Base-by-base conservation (phyloP, 2,888 invertebrate species). In the Parascotia fuliginaria region DNA sequence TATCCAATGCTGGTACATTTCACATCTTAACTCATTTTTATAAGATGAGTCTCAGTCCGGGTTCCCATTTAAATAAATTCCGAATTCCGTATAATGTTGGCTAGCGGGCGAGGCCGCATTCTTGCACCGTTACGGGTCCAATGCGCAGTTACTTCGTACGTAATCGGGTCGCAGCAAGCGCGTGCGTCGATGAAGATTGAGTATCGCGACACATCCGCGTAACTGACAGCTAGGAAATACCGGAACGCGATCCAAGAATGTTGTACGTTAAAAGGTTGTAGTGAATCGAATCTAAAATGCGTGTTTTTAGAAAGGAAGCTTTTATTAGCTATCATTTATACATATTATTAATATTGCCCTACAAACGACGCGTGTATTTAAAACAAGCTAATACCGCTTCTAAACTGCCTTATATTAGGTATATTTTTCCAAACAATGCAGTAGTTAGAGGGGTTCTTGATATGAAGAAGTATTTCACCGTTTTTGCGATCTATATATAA, bases 41-140 rank as follows among this genome's bases (percentile, higher is more conserved):
- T 22, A 19, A 44, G 11, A 44, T 31, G 34, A 24, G n/a, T 16
- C 50, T 51, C 50, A 56, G 45, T 36, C 40, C 40, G 45, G 9
- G 24, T 22, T 45, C 39, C 60, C 55, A 62, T 67, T 65, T 68
- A 52, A 65, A 67, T 68, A 51, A 67, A 68, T 66, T 53, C 58
- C 51, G 16, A 60, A 66, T 58, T 65, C 59, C 49, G 56, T 56
- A 60, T 44, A 54, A 62, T 54, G 63, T 63, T 55, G 55, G 39
- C 43, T 65, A 64, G 64, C 73, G 59, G 67, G 59, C 50, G 53
- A 66, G 48, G 62, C 63, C 67, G 60, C 82, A 83, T 84, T 83
- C 81, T 80, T 73, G 70, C 61, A 82, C 85, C 86, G 88, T 87
- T 87, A 87, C 73, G 62, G 63, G 66, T 81, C 83, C 84, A 84